Evolutionary conservation across 2,888 invertebrate genomes (phyloP).

Genomic region (Amphiduros pacificus): DNA sequence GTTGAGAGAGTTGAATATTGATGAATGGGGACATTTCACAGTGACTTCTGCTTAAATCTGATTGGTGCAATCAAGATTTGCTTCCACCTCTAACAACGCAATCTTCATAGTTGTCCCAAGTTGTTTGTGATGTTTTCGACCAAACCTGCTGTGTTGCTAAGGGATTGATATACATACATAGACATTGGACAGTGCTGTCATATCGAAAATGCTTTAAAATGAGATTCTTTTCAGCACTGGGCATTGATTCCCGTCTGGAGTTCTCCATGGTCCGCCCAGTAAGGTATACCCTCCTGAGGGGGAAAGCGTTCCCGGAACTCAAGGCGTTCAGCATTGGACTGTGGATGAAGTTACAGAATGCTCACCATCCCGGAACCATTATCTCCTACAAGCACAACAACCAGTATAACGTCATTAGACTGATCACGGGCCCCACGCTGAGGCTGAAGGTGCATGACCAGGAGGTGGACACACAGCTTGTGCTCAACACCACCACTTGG

Average conservation of each 20-base stretch:
- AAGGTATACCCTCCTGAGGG: constrained; percentile 43
- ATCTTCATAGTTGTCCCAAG: too few species aligned
- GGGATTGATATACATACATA: too few species aligned
- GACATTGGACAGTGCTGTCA: too few species aligned
- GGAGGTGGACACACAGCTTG: constrained; percentile 34
- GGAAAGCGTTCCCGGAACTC: constrained; percentile 52
- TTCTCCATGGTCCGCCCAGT: constrained; percentile 21
- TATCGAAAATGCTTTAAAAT: too few species aligned
- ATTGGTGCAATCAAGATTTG: too few species aligned
- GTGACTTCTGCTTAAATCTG: too few species aligned
- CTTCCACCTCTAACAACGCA: too few species aligned
- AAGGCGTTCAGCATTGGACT: constrained; percentile 50
- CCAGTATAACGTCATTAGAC: constrained; percentile 36
- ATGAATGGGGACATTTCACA: too few species aligned
- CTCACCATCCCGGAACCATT: constrained; percentile 30
- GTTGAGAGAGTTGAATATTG: too few species aligned
- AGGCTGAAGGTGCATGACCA: constrained; percentile 38
- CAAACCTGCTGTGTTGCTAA: too few species aligned
- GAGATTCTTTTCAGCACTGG: constrained; percentile 31
- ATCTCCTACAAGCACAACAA: constrained; percentile 26
- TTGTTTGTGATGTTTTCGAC: too few species aligned
- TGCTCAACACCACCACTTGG: constrained; percentile 40
- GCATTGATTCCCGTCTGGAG: constrained; percentile 30
- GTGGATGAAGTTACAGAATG: constrained; percentile 45
- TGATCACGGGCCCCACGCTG: constrained; percentile 44